Percentiles rank a stretch among this genome's conserved stretches.
phyloP scores from a whole-genome alignment of 2,797 vertebrate species.

The Scolopax rusticola region DNA sequence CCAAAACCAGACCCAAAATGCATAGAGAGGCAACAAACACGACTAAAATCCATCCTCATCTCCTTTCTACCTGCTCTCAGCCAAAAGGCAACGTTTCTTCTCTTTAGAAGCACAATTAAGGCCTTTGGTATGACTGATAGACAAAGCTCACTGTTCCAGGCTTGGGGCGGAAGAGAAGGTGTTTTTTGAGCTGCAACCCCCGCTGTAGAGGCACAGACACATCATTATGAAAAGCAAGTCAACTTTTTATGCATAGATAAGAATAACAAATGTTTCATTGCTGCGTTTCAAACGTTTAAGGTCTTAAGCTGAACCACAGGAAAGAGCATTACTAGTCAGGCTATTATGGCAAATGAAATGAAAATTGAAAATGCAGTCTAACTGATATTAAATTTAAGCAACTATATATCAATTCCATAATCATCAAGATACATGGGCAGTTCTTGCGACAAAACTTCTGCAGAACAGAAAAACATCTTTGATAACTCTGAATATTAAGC shows the following conservation, averaged over 20 bases:
- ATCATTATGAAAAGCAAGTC: not conserved
- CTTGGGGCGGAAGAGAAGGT: no score
- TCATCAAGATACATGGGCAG: not conserved
- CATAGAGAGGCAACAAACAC: not conserved
- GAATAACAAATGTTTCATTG: not conserved
- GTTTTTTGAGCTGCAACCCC: no score
- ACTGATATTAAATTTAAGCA: not conserved
- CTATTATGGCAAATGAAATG: not conserved
- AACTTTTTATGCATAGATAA: not conserved
- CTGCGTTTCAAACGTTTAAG: not conserved
- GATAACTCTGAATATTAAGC: not conserved
- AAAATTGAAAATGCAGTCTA: slow-evolving; percentile 13
- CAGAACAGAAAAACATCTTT: not conserved
- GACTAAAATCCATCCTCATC: not conserved
- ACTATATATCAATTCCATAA: not conserved
- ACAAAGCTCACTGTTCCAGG: not conserved
- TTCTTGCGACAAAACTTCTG: not conserved
- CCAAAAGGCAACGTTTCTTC: not conserved
- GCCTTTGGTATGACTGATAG: not conserved
- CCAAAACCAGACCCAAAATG: not conserved
- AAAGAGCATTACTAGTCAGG: not conserved
- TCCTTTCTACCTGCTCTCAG: not conserved
- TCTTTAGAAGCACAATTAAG: no score
- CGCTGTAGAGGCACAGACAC: not conserved
- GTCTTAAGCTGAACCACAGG: not conserved